Conservation (phyloP, 1,140 invertebrate genomes). For the Lerema accius region DNA sequence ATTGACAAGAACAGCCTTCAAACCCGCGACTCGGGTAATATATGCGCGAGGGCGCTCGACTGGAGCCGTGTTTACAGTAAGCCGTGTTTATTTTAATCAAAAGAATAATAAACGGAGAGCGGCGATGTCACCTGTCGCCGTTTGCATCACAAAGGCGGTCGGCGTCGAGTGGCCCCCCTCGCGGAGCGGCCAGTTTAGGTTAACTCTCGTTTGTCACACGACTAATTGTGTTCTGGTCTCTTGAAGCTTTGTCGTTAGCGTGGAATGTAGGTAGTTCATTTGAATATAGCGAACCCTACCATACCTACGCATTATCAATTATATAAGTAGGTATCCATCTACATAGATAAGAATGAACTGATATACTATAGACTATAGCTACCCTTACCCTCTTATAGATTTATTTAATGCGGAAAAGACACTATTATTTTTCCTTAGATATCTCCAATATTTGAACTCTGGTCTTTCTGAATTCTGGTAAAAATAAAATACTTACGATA, state of each 20-base stretch:
- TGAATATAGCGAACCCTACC: too few relatives aligned
- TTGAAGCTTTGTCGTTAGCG: constrained; percentile 4
- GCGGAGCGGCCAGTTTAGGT: constrained; percentile 20
- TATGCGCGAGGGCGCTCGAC: constrained; percentile 25
- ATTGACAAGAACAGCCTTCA: neutral
- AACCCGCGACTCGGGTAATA: constrained; percentile 16
- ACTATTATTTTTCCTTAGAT: too few relatives aligned
- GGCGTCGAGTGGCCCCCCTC: constrained; percentile 3
- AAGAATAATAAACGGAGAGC: constrained; percentile 41
- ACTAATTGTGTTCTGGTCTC: neutral
- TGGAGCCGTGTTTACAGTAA: constrained; percentile 36
- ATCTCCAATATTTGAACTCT: too few relatives aligned
- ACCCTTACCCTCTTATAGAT: too few relatives aligned
- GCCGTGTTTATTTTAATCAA: constrained; percentile 50
- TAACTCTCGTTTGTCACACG: neutral
- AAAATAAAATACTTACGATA: too few relatives aligned
- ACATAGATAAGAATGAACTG: too few relatives aligned
- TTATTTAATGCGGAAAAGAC: too few relatives aligned
- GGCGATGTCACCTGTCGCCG: constrained; percentile 19
- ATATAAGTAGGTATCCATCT: too few relatives aligned
- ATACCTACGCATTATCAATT: too few relatives aligned
- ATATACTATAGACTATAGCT: too few relatives aligned
- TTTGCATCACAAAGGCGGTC: constrained; percentile 31
- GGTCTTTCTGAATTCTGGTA: too few relatives aligned
- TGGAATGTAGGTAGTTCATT: neutral